These are phyloP conservation scores for Heliconius aoede DNA, from an alignment of 2,888 invertebrate species.

Conservation along the genomic window DNA sequence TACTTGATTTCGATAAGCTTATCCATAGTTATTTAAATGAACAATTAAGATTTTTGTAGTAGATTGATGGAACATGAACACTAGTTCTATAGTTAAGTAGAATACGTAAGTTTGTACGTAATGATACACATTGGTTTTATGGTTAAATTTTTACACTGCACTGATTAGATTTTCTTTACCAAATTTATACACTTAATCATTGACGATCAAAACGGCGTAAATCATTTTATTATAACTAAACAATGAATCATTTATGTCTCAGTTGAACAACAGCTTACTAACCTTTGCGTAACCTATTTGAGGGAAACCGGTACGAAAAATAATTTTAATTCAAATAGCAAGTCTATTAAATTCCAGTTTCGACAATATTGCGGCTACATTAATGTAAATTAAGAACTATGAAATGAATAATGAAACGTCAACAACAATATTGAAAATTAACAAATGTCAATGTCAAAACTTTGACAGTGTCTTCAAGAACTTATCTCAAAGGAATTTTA, in stretches of 20 bases:
- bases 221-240: slow-evolving; percentile 39
- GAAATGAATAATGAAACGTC: slow-evolving; percentile 29
- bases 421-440: slow-evolving; percentile 20
- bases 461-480: not conserved
- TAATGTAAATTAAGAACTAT: slow-evolving; percentile 29
- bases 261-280: slow-evolving; percentile 24
- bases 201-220: slow-evolving; percentile 31
- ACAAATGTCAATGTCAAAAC: slow-evolving; percentile 20
- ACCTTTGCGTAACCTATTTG: slow-evolving; percentile 32
- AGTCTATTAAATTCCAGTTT: slow-evolving; percentile 26
- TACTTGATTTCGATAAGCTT: not conserved
- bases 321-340: slow-evolving; percentile 41
- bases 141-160: no score
- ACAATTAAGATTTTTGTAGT: not conserved
- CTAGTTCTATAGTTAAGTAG: not conserved
- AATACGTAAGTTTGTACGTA: not conserved
- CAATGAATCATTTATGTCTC: slow-evolving; percentile 49
- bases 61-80: not conserved
- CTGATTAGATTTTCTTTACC: not conserved
- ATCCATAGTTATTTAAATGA: no score
- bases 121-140: no score
- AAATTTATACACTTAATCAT: not conserved
- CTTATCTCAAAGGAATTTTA: not conserved
- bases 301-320: slow-evolving; percentile 55
- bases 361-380: slow-evolving; percentile 24